These are phyloP conservation scores for Thymelicus acteon DNA, from an alignment of 2,888 invertebrate species.

Conservation along the genomic window DNA sequence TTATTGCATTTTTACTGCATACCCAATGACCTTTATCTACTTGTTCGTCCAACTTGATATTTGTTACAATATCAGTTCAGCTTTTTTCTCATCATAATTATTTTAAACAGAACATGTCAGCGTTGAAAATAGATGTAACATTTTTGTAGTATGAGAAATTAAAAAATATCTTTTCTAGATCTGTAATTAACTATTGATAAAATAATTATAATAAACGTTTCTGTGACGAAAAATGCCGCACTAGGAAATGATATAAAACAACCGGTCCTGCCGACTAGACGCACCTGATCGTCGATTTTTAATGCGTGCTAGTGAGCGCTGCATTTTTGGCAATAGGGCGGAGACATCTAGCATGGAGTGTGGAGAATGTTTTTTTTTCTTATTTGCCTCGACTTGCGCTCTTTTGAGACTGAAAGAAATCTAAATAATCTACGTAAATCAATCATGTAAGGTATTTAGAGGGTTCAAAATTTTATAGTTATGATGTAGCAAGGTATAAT, in stretches of 20 bases:
- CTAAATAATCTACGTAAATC: background rate
- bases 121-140: no score
- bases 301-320: conserved; percentile 63
- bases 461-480: no score
- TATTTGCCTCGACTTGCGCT: background rate
- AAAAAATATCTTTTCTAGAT: no score
- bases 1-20: conserved; percentile 41
- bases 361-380: conserved; percentile 28
- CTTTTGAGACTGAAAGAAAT: background rate
- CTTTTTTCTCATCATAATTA: background rate
- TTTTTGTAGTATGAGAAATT: no score
- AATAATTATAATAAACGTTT: no score
- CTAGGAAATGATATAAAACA: conserved; percentile 15
- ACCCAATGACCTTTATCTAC: conserved; percentile 36
- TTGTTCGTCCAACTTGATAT: conserved; percentile 13
- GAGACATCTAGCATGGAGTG: conserved; percentile 12
- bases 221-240: background rate
- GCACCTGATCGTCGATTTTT: conserved; percentile 62
- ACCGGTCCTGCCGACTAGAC: conserved; percentile 46
- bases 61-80: conserved; percentile 6
- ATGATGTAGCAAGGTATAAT: no score
- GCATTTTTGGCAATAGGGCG: conserved; percentile 73
- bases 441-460: background rate
- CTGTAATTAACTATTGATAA: no score
- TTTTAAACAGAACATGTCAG: no score